These are phyloP conservation scores for Anoura caudifer DNA, from an alignment of 2,113 vertebrate species.

Conservation along the genomic window DNA sequence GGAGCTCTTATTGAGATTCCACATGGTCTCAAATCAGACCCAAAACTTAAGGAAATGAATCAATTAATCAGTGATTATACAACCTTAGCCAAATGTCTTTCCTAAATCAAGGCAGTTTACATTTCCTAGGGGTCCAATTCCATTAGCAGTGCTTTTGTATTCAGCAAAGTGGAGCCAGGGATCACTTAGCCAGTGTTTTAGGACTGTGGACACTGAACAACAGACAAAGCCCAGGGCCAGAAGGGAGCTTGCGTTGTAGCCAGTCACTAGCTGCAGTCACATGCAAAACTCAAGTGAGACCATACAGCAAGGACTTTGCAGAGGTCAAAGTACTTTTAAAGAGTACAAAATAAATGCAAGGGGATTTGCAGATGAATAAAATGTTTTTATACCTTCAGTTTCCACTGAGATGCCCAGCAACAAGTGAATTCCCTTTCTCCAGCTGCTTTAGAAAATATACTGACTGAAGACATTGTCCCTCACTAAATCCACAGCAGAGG, in stretches of 20 bases:
- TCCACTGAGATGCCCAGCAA: not conserved
- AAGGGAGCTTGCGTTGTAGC: not conserved
- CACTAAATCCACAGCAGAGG: not conserved
- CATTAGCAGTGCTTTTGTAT: not conserved
- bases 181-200: not conserved
- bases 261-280: not conserved
- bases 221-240: not conserved
- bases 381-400: not conserved
- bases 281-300: not conserved
- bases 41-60: constrained; percentile 13
- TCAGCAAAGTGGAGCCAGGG: not conserved
- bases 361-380: not conserved
- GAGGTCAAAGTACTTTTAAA: not conserved
- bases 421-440: not conserved
- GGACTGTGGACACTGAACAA: not conserved
- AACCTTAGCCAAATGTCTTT: constrained; percentile 19
- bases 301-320: not conserved
- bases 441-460: not conserved
- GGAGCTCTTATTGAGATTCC: not conserved
- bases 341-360: not conserved
- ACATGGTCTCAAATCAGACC: constrained; percentile 16
- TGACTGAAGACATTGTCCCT: not conserved
- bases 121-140: not conserved
- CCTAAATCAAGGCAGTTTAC: not conserved
- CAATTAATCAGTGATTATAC: not conserved